Evolutionary conservation across 92 coral and sea anemone genomes (phyloP), one percentile per base, ranked within the genome.

Genomic region (Plumapathes pennacea): DNA sequence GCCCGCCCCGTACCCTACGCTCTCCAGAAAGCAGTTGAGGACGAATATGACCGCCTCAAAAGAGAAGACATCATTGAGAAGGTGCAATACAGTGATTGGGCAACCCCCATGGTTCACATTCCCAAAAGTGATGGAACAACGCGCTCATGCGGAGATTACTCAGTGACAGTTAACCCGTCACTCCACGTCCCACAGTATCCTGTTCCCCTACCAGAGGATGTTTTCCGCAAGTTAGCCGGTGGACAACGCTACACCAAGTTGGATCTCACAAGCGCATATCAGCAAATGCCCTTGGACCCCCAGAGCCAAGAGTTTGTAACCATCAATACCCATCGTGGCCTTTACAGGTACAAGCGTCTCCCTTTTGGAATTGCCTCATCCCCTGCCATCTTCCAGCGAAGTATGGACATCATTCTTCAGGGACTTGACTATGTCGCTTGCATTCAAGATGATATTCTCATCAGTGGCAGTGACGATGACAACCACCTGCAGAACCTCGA

Each of bases 31-130:
- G 58, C 71, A 2, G 76, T 72, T 20, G 71, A 65, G 34, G 75
- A 73, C 12, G 86, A 80, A 50, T 71, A 64, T 29, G 51, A 72
- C 43, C 76, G 76, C 62, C 61, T 79, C 12, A 80, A 80, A 38
- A 40, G 54, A 1, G 70, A 64, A 28, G 86, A 74, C 15, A 63
- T 79, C 33, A 50, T 80, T 7, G 53, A 36, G 53, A 71, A 71
- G 53, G 86, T 71, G 10, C 64, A 64, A 28, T 64, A 48, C 48
- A 46, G 69, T n/a, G 62, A 76, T 29, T 76, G 83, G 83, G 83
- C 83, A 3, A 68, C 71, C 39, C 84, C 88, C 3, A 66, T 81
- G 77, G 88, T 81, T 3, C 88, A 72, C 54, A 59, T 78, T 22
- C 53, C 27, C 1, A 79, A 79, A 56, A 29, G 54, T 37, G 66